Evolutionary conservation across 2,888 invertebrate genomes (phyloP).

Genomic region (Venusia cambrica): DNA sequence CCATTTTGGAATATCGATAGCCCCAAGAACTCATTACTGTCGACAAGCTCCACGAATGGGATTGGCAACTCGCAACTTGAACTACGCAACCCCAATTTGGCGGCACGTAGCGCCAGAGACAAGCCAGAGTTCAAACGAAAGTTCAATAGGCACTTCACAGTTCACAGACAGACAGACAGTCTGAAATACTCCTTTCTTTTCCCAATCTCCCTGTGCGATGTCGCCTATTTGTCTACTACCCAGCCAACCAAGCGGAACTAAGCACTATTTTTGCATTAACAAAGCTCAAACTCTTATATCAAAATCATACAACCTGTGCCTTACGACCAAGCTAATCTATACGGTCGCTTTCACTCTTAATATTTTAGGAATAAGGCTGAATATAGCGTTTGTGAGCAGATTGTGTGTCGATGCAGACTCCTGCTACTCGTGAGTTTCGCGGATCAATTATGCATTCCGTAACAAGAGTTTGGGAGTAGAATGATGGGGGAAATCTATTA

Average conservation of each 20-base stretch:
- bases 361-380: constrained; percentile 13
- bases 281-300: constrained; percentile 30
- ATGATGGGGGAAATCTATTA: constrained; percentile 44
- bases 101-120: constrained; percentile 15
- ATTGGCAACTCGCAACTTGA: too few relatives aligned
- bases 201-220: constrained; percentile 38
- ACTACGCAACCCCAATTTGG: constrained; percentile 21
- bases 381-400: constrained; percentile 15
- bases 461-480: constrained; percentile 47
- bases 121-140: constrained; percentile 19
- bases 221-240: constrained; percentile 38
- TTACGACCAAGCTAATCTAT: constrained; percentile 14
- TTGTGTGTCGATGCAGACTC: constrained; percentile 29
- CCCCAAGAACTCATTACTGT: constrained; percentile 18
- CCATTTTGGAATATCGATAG: neutral
- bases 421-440: constrained; percentile 40
- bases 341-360: constrained; percentile 14
- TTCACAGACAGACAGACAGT: constrained; percentile 36
- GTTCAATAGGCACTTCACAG: constrained; percentile 30
- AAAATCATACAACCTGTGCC: constrained; percentile 14
- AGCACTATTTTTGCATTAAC: constrained; percentile 18
- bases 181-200: constrained; percentile 36
- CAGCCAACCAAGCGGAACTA: constrained; percentile 14
- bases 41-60: constrained; percentile 20
- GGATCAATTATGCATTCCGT: constrained; percentile 57